These are phyloP conservation scores for Illadopsis cleaveri DNA, from an alignment of 2,113 vertebrate genomes.

Conservation along the genomic window DNA sequence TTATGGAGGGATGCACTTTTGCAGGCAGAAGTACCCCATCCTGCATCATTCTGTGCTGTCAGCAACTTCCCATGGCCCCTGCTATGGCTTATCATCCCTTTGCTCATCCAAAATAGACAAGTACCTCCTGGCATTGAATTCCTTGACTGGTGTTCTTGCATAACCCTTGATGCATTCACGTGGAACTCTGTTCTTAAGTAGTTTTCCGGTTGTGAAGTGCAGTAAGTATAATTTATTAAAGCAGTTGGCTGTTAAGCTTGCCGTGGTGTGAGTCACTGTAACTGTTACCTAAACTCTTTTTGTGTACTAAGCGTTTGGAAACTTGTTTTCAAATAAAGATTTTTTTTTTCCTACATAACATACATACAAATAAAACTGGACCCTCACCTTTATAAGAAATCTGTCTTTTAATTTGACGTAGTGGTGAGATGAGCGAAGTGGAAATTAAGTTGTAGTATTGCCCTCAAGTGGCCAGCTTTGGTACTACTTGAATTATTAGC, in stretches of 20 bases:
- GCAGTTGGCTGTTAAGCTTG: background rate
- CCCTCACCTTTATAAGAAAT: background rate
- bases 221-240: background rate
- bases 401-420: background rate
- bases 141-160: background rate
- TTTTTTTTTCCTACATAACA: background rate
- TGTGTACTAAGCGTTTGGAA: background rate
- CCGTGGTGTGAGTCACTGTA: background rate
- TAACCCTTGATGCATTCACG: background rate
- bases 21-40: background rate
- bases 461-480: conserved; percentile 58
- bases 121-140: background rate
- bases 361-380: background rate
- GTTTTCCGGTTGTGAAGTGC: background rate
- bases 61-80: background rate
- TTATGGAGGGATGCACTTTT: background rate
- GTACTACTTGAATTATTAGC: background rate
- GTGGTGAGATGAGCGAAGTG: background rate
- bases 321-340: background rate
- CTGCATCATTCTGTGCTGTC: background rate
- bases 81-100: background rate
- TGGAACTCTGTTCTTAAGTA: background rate
- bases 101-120: background rate
- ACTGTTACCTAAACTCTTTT: background rate
- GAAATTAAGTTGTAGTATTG: conserved; percentile 46